A percentile compares a stretch with the other conserved stretches of the same genome.
Conservation (phyloP, 2,888 invertebrate species). For the Dione vanillae region DNA sequence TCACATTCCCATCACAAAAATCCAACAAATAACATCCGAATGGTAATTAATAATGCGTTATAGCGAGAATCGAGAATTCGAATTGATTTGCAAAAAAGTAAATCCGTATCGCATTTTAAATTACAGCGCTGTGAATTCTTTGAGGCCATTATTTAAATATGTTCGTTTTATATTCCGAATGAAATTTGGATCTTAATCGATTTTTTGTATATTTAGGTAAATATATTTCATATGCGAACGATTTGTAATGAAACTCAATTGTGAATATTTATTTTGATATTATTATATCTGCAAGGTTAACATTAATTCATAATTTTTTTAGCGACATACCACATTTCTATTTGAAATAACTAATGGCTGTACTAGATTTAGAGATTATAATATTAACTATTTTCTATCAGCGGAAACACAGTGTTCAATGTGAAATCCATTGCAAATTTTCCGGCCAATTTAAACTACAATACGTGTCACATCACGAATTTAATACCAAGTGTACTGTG, state of each 20-base stretch:
- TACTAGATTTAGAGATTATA: too few species aligned
- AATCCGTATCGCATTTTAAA: slow-evolving; percentile 39
- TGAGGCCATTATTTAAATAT: slow-evolving; percentile 39
- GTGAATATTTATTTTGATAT: too few species aligned
- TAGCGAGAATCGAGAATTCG: slow-evolving; percentile 28
- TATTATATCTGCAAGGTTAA: too few species aligned
- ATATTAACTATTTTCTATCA: too few species aligned
- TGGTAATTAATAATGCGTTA: slow-evolving; percentile 36
- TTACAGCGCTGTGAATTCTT: slow-evolving; percentile 38
- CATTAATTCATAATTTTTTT: too few species aligned
- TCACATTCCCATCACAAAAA: neutral
- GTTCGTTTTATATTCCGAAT: slow-evolving; percentile 21
- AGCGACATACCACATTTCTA: too few species aligned
- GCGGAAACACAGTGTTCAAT: too few species aligned
- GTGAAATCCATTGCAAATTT: too few species aligned
- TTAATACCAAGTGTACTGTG: too few species aligned
- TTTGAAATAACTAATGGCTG: too few species aligned
- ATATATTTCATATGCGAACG: neutral
- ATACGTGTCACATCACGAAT: too few species aligned
- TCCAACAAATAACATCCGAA: slow-evolving; percentile 19
- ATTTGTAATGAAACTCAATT: neutral
- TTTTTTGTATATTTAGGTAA: neutral
- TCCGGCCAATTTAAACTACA: too few species aligned
- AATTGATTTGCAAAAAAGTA: slow-evolving; percentile 32
- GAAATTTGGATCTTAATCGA: slow-evolving; percentile 2